Percentiles rank a stretch among this genome's conserved stretches.
Conservation (phyloP, 2,797 vertebrate genomes). For the Pangasius sanitwongsei region DNA sequence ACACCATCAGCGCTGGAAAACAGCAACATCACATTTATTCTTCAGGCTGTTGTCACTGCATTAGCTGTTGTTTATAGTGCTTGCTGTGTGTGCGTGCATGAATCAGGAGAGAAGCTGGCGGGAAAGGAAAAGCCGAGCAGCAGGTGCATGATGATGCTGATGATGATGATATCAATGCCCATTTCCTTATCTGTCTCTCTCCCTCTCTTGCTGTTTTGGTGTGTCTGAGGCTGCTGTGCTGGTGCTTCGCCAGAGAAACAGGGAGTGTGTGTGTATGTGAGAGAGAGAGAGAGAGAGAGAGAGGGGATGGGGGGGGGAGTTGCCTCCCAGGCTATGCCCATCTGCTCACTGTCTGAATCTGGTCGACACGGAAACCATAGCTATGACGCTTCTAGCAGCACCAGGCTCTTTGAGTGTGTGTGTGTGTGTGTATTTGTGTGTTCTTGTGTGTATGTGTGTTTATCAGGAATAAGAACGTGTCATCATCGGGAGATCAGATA, state of each 20-base stretch:
- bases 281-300: constrained; percentile 7
- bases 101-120: neutral
- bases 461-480: constrained; percentile 36
- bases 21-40: neutral
- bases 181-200: constrained; percentile 8
- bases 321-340: constrained; percentile 31
- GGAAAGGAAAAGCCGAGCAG: neutral
- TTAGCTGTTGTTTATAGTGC: constrained; percentile 21
- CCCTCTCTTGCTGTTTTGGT: neutral
- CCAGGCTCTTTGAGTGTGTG: neutral
- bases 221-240: constrained; percentile 14
- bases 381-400: constrained; percentile 28
- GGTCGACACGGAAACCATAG: constrained; percentile 34
- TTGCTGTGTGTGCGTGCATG: constrained; percentile 6
- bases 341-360: constrained; percentile 43
- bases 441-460: constrained; percentile 14
- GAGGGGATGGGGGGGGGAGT: neutral
- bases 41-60: constrained; percentile 17
- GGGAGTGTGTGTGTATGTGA: neutral
- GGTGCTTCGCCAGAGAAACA: neutral
- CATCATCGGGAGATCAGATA: constrained; percentile 69
- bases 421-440: neutral
- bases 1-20: constrained; percentile 2
- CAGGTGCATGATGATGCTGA: constrained; percentile 39
- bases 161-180: constrained; percentile 31